Evolutionary conservation across 2,113 vertebrate genomes (phyloP).

Genomic region (Eurystomus gularis): DNA sequence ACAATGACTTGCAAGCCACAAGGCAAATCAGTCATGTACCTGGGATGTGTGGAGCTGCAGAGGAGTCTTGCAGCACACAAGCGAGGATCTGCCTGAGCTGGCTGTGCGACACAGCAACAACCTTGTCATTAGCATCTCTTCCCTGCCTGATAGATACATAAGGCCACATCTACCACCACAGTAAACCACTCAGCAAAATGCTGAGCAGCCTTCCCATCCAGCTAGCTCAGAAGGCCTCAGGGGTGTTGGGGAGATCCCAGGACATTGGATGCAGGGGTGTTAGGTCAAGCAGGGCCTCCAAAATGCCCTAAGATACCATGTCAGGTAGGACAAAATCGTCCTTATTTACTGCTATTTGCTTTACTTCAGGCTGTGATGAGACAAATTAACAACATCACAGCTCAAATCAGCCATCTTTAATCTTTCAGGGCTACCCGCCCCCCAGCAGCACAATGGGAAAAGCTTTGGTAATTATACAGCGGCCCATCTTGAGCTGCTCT

Average conservation of each 20-base stretch:
- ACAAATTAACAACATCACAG: neutral
- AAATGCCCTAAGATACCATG: neutral
- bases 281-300: neutral
- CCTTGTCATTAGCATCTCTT: neutral
- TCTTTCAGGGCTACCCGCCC: neutral
- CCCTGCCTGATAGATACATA: neutral
- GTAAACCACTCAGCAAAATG: neutral
- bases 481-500: neutral
- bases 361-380: neutral
- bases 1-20: neutral
- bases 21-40: neutral
- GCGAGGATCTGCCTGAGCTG: neutral
- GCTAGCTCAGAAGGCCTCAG: neutral
- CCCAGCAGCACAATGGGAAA: neutral
- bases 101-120: too few relatives aligned
- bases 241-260: too few relatives aligned
- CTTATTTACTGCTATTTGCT: neutral
- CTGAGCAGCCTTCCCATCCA: neutral
- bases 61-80: neutral
- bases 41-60: neutral
- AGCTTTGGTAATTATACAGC: neutral
- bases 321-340: neutral
- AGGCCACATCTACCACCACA: neutral
- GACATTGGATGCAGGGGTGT: too few relatives aligned
- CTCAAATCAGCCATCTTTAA: neutral